Evolutionary conservation across 2,888 invertebrate species (phyloP).

Genomic region (Linnaemya vulpina): DNA sequence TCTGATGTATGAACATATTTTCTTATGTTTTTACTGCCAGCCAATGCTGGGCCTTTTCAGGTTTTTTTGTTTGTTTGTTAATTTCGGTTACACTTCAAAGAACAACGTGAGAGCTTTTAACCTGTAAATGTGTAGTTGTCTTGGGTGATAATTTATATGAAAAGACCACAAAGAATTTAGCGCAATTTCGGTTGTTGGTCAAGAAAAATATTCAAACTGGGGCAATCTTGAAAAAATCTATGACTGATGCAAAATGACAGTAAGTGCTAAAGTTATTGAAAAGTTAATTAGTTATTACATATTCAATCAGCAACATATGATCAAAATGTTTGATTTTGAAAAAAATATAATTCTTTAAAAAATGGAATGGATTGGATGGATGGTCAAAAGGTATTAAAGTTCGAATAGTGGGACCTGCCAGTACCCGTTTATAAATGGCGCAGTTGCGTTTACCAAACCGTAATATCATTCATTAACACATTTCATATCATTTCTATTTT

Average conservation of each 20-base stretch:
- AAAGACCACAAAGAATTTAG: constrained; percentile 58
- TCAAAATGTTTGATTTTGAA: too few species aligned
- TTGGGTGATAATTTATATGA: constrained; percentile 39
- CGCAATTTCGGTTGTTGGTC: constrained; percentile 28
- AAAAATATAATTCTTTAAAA: too few species aligned
- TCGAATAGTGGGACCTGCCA: too few species aligned
- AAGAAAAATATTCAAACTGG: constrained; percentile 22
- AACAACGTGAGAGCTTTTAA: constrained; percentile 61
- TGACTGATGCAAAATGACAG: neutral
- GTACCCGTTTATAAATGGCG: too few species aligned
- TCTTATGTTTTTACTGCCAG: neutral
- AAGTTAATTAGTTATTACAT: too few species aligned
- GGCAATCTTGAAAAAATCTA: neutral
- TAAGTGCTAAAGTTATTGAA: neutral
- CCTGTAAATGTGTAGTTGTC: constrained; percentile 22
- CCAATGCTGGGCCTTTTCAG: constrained; percentile 23
- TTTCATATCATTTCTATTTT: too few species aligned
- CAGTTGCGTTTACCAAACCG: too few species aligned
- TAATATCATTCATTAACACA: too few species aligned
- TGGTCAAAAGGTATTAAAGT: too few species aligned
- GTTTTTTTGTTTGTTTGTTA: constrained; percentile 12
- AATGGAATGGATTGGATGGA: too few species aligned
- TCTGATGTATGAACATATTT: constrained; percentile 72
- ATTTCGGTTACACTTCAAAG: constrained; percentile 65
- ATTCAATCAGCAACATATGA: too few species aligned